Evolutionary conservation across 2,113 vertebrate genomes (phyloP), one percentile per base, ranked within the genome.

Genomic region (Indicator indicator): DNA sequence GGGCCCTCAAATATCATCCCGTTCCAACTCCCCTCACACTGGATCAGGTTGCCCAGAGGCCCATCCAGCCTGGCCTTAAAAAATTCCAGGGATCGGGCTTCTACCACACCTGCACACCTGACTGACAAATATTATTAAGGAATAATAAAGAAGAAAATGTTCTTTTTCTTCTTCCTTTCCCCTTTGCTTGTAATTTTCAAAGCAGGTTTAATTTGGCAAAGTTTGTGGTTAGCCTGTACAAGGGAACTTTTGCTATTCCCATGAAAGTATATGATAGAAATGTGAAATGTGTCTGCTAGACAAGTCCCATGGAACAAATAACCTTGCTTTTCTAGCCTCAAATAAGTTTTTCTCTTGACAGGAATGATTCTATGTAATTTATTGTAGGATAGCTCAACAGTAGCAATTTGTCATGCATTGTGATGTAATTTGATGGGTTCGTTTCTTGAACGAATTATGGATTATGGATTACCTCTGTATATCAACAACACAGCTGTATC

Each of bases 401-500:
- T 78, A 93, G 91, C 90, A 94, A 91, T 97, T 97, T 97, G 71
- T 96, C 96, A 89, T 90, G 78, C 17, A 5, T 83, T 91, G 90
- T 97, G 95, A 97, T 97, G 88, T 89, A 95, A 97, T 95, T 95
- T 92, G 95, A 96, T 95, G 90, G 94, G 93, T 90, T 97, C 93
- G 83, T 96, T 96, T 97, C 84, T 95, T 93, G 88, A 97, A 90
- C 92, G 94, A 96, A 96, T 97, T 97, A 97, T 96, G 95, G 96
- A 97, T 97, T 97, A 96, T 95, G 93, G 95, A 96, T 97, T 97
- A 96, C 95, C 72, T 94, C 94, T 96, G 96, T 96, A 94, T 96
- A 96, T 96, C 94, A 96, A 95, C 95, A 97, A 96, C 91, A 91
- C 78, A 92, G 73, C 84, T 86, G 70, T 93, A 90, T 95, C 95